Evolutionary conservation across 2,888 invertebrate genomes (phyloP), one percentile per base, ranked within the genome.

Genomic region (Callimorpha dominula): DNA sequence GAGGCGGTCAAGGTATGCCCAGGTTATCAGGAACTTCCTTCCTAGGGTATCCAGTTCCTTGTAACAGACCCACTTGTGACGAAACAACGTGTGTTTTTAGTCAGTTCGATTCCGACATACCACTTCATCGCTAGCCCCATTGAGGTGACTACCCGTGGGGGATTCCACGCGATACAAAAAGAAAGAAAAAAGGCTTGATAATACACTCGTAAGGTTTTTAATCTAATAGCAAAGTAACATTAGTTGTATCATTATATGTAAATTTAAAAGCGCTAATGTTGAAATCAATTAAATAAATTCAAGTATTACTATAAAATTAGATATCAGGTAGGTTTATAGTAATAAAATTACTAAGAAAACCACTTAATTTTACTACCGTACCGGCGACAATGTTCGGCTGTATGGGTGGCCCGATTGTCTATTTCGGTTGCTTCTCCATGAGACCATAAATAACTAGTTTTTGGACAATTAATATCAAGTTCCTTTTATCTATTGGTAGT

Each of bases 401-500:
- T 86, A 88, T 94, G 94, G 94, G 94, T 94, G 94, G 94, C 85
- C 94, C 81, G 87, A 82, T 87, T 87, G 86, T 91, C 93, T 94
- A 94, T 94, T 94, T 84, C 74, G 89, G 88, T 80, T 82, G 79
- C 86, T 78, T 89, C 90, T 91, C 93, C 87, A 86, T 85, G 88
- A 85, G 80, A 81, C 89, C 91, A 93, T 93, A 94, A 94, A 95
- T 94, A 94, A 94, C 91, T 78, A 85, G 89, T 92, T 94, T 93
- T 94, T 89, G 92, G 94, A 91, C 94, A 93, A 95, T 95, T 94
- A 94, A 95, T 94, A 93, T 91, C 88, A 83, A 82, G 86, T 81
- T 89, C 91, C 92, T 90, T 91, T 91, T 88, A 88, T 90, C 89
- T 90, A 88, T 91, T 87, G 88, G 90, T 88, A 87, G 86, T 84